phyloP scores from a whole-genome alignment of 2,797 vertebrate species.

The Esox masquinongy region DNA sequence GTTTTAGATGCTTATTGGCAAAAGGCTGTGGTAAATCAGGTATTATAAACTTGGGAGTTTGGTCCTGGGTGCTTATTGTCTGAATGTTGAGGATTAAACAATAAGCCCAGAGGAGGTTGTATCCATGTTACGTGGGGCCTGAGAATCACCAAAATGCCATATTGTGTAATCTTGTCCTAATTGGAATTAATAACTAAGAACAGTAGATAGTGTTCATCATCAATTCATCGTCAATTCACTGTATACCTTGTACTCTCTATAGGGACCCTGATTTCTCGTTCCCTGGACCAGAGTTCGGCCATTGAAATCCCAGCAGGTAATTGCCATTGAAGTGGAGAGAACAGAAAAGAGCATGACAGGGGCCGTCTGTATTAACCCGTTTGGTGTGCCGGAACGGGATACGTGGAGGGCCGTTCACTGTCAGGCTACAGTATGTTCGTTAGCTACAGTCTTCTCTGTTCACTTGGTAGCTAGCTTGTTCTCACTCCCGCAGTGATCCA shows the following conservation, averaged over 20 bases:
- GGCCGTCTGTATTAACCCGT: slow-evolving; percentile 32
- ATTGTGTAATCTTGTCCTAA: background rate
- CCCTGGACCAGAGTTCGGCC: slow-evolving; percentile 27
- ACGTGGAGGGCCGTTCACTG: slow-evolving; percentile 38
- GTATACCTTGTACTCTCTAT: background rate
- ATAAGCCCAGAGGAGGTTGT: too few species aligned
- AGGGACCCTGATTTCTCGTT: slow-evolving; percentile 52
- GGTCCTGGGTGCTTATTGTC: too few species aligned
- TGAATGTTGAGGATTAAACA: too few species aligned
- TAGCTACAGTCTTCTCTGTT: slow-evolving; percentile 49
- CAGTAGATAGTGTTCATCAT: background rate
- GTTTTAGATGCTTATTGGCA: too few species aligned
- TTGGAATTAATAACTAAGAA: background rate
- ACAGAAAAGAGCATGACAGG: background rate
- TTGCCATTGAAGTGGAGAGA: background rate
- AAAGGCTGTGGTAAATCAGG: too few species aligned
- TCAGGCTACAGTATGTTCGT: slow-evolving; percentile 71
- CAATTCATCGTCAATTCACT: background rate
- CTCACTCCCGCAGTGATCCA: slow-evolving; percentile 48
- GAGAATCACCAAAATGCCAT: too few species aligned
- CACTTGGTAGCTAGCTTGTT: slow-evolving; percentile 42
- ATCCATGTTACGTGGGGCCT: too few species aligned
- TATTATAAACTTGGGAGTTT: too few species aligned
- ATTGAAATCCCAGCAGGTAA: slow-evolving; percentile 56
- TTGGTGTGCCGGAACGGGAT: background rate